Evolutionary conservation across 2,888 invertebrate genomes (phyloP), one percentile per base, ranked within the genome.

Genomic region (Coenonympha glycerion): DNA sequence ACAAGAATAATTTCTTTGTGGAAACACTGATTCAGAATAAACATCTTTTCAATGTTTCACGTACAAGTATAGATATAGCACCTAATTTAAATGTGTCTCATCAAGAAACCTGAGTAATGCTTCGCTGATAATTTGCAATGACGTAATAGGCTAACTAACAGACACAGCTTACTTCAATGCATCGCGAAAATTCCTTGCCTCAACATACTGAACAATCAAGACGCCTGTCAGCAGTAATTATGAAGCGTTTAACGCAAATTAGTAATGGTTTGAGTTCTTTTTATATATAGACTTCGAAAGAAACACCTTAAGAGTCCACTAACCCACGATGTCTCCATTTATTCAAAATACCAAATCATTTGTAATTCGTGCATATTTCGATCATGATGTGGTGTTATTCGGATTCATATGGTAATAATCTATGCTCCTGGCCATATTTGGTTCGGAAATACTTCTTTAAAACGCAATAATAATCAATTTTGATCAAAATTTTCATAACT

Each of bases 51-150:
- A 24, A 15, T 36, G 36, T 30, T n/a, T n/a, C n/a, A n/a, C n/a
- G n/a, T 28, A 19, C n/a, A n/a, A n/a, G n/a, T n/a, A n/a, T n/a
- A n/a, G n/a, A n/a, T 44, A 39, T 18, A 31, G 44, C 24, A 47
- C 22, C 30, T 42, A 51, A 54, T 51, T 49, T 37, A 34, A 47
- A 28, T 33, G 39, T 18, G 33, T 39, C 36, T 45, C 39, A 48
- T 51, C 52, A 33, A 33, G 52, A 55, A 55, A 49, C 48, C 55
- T 8, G 36, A 52, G 33, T 37, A 51, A 40, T 33, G 44, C 45
- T 44, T 19, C 28, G 44, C 42, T 44, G 42, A 42, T 52, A 55
- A 52, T 52, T 52, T 48, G 49, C 49, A 55, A 49, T 52, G 49
- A 55, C 47, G 52, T 49, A 49, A 49, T 44, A 24, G 15, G 13